These are phyloP conservation scores for Schrankia costaestrigalis DNA, from an alignment of 2,888 invertebrate genomes.

Conservation along the genomic window DNA sequence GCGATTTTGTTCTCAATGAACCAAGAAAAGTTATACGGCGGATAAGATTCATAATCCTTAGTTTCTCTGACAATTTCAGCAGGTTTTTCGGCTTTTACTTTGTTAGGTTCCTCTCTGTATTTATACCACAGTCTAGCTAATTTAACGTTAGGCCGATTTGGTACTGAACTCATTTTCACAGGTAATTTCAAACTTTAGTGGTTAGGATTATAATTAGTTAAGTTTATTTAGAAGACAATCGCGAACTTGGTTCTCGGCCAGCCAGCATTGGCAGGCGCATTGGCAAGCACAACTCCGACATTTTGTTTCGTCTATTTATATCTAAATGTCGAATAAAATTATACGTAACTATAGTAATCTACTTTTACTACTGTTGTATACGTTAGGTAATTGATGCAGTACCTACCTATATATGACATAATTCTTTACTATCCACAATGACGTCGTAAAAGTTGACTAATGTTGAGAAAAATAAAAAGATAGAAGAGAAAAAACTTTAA, in stretches of 20 bases:
- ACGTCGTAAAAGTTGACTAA: no score
- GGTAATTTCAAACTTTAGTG: no score
- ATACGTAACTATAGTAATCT: no score
- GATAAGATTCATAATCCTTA: constrained; percentile 67
- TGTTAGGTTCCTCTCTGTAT: constrained; percentile 52
- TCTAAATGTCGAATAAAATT: constrained; percentile 37
- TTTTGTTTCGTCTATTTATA: constrained; percentile 36
- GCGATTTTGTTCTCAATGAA: constrained; percentile 83
- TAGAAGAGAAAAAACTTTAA: no score
- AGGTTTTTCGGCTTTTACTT: constrained; percentile 24
- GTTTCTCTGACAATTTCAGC: constrained; percentile 29
- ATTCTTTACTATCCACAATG: no score
- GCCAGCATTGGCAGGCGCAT: constrained; percentile 31
- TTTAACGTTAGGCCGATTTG: constrained; percentile 61
- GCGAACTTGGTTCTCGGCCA: constrained; percentile 37
- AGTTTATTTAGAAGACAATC: constrained; percentile 26
- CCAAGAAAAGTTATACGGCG: constrained; percentile 87
- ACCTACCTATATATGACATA: no score
- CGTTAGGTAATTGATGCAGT: no score
- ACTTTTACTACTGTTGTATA: no score
- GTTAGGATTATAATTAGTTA: no score
- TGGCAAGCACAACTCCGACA: constrained; percentile 35
- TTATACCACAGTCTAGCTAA: constrained; percentile 67
- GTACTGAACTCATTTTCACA: constrained; percentile 52
- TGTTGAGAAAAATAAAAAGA: no score